phyloP scores from a whole-genome alignment of 2,888 invertebrate genomes.

The Carcina quercana region DNA sequence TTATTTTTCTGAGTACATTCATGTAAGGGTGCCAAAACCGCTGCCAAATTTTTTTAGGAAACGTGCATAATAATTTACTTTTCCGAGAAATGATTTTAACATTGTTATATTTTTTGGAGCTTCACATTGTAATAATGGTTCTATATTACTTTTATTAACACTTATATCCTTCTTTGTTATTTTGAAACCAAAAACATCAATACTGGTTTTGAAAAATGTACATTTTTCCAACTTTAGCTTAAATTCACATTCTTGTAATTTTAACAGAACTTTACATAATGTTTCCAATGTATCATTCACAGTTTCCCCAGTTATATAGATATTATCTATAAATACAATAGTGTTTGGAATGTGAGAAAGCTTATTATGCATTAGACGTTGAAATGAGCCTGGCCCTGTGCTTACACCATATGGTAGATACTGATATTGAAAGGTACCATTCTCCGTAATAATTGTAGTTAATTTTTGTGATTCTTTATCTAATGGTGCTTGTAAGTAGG shows the following conservation, averaged over 20 bases:
- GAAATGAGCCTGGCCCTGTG: neutral
- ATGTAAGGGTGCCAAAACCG: neutral
- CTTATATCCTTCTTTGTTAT: neutral
- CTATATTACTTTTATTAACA: neutral
- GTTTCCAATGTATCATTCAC: neutral
- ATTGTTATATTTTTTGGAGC: neutral
- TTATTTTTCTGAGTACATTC: neutral
- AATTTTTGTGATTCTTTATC: neutral
- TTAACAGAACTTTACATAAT: neutral
- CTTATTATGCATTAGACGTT: neutral
- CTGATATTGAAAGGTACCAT: neutral
- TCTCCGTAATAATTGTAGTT: neutral
- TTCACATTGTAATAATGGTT: neutral
- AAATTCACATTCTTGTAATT: neutral
- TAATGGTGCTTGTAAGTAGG: neutral
- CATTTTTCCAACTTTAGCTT: neutral
- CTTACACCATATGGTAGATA: neutral
- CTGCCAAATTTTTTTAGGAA: neutral
- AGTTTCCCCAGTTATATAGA: neutral
- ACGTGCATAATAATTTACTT: neutral
- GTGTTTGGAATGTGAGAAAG: neutral
- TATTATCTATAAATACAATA: neutral
- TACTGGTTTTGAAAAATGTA: neutral
- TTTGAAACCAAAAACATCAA: neutral
- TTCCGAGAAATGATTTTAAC: neutral